phyloP scores from a whole-genome alignment of 2,888 invertebrate species.

The Bombyx huttoni region DNA sequence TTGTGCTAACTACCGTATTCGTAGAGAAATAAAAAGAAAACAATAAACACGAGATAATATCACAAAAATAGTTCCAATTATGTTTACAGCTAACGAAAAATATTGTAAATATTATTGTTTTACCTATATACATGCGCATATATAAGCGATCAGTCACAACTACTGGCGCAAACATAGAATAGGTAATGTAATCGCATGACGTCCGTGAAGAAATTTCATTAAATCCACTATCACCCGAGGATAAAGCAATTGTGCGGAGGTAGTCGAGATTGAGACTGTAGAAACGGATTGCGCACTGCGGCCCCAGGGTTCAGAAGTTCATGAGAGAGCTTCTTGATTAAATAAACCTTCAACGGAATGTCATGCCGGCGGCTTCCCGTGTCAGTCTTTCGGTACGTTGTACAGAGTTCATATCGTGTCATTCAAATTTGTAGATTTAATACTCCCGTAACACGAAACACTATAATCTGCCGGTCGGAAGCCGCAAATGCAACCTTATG shows the following conservation, averaged over 20 bases:
- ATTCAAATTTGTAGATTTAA: slow-evolving; percentile 20
- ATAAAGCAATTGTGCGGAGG: slow-evolving; percentile 57
- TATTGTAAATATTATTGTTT: no score
- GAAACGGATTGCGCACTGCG: slow-evolving; percentile 33
- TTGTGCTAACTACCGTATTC: no score
- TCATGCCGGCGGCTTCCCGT: slow-evolving; percentile 45
- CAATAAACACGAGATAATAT: no score
- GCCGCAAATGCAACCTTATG: no score
- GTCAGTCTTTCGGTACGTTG: slow-evolving; percentile 50
- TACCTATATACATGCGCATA: slow-evolving; percentile 2
- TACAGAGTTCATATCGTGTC: slow-evolving; percentile 32
- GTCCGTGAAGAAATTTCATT: slow-evolving; percentile 59
- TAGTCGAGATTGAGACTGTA: slow-evolving; percentile 62
- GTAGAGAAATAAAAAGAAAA: no score
- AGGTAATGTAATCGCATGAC: slow-evolving; percentile 28
- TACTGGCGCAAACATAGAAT: slow-evolving; percentile 23
- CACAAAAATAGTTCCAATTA: slow-evolving; percentile 1
- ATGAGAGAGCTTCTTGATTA: slow-evolving; percentile 58
- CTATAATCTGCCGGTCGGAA: no score
- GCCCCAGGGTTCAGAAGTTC: slow-evolving; percentile 26
- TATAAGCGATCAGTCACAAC: slow-evolving; percentile 28
- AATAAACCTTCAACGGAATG: slow-evolving; percentile 61
- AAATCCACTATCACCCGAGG: slow-evolving; percentile 55
- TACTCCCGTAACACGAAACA: slow-evolving; percentile 7
- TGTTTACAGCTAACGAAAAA: no score